These are phyloP conservation scores for Rhineura floridana DNA, from an alignment of 2,113 vertebrate species.

Conservation along the genomic window DNA sequence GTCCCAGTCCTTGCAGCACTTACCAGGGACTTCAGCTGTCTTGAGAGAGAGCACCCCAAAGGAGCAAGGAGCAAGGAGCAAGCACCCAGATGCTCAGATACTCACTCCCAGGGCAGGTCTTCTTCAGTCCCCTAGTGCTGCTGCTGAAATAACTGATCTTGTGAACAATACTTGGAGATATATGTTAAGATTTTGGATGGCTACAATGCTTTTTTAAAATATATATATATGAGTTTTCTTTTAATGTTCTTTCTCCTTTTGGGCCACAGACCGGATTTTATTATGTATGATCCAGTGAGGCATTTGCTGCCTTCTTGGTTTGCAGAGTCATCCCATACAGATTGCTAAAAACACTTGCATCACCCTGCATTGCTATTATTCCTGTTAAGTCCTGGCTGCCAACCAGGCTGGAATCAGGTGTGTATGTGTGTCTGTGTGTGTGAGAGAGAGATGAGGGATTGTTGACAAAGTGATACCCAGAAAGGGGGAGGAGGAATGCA, in stretches of 20 bases:
- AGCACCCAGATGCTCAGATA: too few relatives aligned
- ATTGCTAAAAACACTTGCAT: neutral
- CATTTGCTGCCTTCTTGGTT: fast-evolving
- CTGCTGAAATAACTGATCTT: neutral
- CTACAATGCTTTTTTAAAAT: neutral
- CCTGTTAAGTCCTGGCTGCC: neutral
- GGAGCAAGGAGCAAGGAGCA: too few relatives aligned
- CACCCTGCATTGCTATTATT: fast-evolving
- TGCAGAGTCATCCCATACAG: neutral
- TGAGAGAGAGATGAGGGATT: neutral
- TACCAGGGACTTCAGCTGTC: too few relatives aligned
- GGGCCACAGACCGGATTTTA: fast-evolving
- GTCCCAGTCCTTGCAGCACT: too few relatives aligned
- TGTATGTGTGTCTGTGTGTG: neutral
- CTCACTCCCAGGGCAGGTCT: too few relatives aligned
- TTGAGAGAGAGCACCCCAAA: too few relatives aligned
- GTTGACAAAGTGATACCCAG: neutral
- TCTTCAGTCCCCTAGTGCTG: too few relatives aligned
- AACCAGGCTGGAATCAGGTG: neutral
- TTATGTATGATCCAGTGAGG: fast-evolving
- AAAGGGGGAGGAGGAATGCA: neutral
- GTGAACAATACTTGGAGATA: neutral
- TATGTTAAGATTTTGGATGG: neutral
- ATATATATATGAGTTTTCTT: too few relatives aligned
- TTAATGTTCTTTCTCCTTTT: neutral